phyloP scores from a whole-genome alignment of 2,888 invertebrate species.

The Cantharis lateralis region DNA sequence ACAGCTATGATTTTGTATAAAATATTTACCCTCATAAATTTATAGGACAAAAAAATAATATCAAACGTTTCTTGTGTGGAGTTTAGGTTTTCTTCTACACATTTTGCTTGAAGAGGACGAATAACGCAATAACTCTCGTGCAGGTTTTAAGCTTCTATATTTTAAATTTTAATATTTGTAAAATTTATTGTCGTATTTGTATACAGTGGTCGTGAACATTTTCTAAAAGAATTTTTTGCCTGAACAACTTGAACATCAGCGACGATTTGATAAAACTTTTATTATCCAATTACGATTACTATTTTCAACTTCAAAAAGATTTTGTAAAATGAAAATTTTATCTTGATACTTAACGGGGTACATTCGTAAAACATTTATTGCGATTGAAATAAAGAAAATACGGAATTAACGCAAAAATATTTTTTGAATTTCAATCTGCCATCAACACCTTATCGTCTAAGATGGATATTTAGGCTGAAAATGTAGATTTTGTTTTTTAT shows the following conservation, averaged over 20 bases:
- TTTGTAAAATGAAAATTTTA: neutral
- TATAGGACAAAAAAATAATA: neutral
- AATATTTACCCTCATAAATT: conserved; percentile 5
- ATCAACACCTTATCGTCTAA: too few relatives aligned
- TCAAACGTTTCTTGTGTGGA: neutral
- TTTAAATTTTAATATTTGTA: conserved; percentile 10
- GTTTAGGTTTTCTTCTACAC: neutral
- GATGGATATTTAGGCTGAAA: too few relatives aligned
- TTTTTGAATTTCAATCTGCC: too few relatives aligned
- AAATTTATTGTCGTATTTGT: neutral
- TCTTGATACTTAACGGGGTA: neutral
- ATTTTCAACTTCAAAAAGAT: neutral
- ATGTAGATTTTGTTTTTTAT: too few relatives aligned
- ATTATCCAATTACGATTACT: neutral
- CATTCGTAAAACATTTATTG: neutral
- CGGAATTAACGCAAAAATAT: too few relatives aligned
- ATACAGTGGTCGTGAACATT: neutral
- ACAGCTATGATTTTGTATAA: conserved; percentile 11
- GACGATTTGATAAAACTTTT: too few relatives aligned
- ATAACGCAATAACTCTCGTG: conserved; percentile 11
- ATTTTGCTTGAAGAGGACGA: conserved; percentile 1
- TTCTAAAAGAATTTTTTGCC: neutral
- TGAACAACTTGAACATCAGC: neutral
- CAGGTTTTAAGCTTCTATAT: conserved; percentile 8
- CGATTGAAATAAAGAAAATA: too few relatives aligned